phyloP scores from a whole-genome alignment of 2,888 invertebrate genomes.

The Ecdyonurus torrentis region DNA sequence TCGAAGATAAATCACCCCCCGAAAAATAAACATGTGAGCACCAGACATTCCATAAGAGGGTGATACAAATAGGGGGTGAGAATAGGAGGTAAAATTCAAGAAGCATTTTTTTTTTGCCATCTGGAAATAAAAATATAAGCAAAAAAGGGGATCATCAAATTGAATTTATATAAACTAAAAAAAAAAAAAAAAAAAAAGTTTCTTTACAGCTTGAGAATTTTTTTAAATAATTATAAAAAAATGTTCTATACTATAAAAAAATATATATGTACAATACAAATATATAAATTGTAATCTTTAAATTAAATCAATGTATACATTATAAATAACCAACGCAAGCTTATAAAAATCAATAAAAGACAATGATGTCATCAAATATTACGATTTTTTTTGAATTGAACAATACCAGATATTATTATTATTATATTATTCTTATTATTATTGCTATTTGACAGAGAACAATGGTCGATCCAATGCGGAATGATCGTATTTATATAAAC shows the following conservation, averaged over 20 bases:
- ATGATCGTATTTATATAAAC: background rate
- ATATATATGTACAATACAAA: too few relatives aligned
- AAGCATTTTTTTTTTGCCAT: background rate
- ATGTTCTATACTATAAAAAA: too few relatives aligned
- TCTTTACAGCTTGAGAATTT: too few relatives aligned
- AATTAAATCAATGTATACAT: background rate
- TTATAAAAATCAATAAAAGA: background rate
- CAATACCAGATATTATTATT: background rate
- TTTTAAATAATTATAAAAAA: too few relatives aligned
- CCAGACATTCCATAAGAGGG: background rate
- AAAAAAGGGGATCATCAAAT: background rate
- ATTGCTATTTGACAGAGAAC: background rate
- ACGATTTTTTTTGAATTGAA: too few relatives aligned
- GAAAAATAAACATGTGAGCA: constrained; percentile 7
- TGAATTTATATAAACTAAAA: too few relatives aligned
- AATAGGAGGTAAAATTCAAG: background rate
- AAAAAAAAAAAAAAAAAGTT: too few relatives aligned
- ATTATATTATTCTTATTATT: background rate
- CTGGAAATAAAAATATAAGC: background rate
- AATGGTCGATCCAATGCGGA: background rate
- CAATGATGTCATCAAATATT: background rate
- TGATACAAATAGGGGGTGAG: background rate
- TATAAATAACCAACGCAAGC: background rate
- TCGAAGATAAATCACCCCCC: constrained; percentile 7
- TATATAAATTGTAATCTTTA: background rate